Percentiles rank a stretch among this genome's conserved stretches.
Conservation (phyloP, 1,140 invertebrate species). For the Magallana gigas region DNA sequence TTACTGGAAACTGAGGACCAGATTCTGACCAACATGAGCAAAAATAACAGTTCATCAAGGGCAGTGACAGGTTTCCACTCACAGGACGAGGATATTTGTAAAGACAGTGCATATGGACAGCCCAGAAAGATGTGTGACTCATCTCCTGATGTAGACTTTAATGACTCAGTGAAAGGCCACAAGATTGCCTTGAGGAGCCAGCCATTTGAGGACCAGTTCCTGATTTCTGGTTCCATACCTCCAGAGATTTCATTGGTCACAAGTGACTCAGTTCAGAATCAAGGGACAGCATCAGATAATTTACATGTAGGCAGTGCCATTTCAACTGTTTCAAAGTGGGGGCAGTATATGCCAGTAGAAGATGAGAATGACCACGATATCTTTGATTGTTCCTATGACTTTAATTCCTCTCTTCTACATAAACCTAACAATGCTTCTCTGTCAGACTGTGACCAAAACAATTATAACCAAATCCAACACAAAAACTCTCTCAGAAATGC, state of each 20-base stretch:
- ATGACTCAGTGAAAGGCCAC: not conserved
- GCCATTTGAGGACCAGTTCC: not conserved
- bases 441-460: too few species aligned
- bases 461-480: too few species aligned
- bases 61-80: not conserved
- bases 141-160: not conserved
- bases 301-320: not conserved
- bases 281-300: too few species aligned
- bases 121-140: not conserved
- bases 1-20: not conserved
- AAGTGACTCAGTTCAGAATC: not conserved
- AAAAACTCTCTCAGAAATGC: not conserved
- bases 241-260: not conserved
- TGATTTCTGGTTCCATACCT: not conserved
- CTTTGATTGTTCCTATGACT: conserved; percentile 47
- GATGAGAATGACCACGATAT: conserved; percentile 41
- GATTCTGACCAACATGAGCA: not conserved
- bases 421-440: not conserved
- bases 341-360: conserved; percentile 48
- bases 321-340: conserved; percentile 51
- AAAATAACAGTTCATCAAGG: not conserved
- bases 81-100: not conserved
- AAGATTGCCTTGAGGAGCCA: not conserved
- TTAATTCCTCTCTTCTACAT: not conserved
- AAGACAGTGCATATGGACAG: not conserved